These are phyloP conservation scores for Marasmarcha lunaedactyla DNA, from an alignment of 2,888 invertebrate species.

Conservation along the genomic window DNA sequence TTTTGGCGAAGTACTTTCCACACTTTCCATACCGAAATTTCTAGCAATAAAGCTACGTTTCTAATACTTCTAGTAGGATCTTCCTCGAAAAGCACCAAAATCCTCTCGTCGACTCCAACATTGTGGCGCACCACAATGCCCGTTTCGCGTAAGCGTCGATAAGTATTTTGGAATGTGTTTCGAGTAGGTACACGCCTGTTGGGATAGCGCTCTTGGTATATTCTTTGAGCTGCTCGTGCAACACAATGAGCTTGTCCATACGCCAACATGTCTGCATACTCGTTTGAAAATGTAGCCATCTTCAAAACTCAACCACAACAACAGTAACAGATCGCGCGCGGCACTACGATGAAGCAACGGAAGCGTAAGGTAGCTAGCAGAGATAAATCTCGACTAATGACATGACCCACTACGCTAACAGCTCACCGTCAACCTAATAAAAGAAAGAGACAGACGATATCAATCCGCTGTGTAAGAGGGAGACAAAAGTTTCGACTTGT, in stretches of 20 bases:
- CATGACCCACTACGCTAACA: background rate
- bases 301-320: too few relatives aligned
- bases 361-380: background rate
- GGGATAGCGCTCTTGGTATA: background rate
- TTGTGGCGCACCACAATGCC: constrained; percentile 3
- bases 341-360: background rate
- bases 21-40: too few relatives aligned
- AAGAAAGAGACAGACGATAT: background rate
- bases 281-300: too few relatives aligned
- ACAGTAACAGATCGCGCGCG: background rate
- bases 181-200: background rate
- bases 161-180: background rate
- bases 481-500: background rate
- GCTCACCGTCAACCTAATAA: background rate
- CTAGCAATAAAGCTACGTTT: too few relatives aligned
- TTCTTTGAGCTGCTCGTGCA: too few relatives aligned
- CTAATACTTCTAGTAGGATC: too few relatives aligned
- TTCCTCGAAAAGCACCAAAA: too few relatives aligned
- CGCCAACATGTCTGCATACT: background rate
- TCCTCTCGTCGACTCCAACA: too few relatives aligned
- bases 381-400: background rate
- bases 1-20: too few relatives aligned
- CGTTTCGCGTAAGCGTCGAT: background rate
- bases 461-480: background rate
- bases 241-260: background rate